Evolutionary conservation across 2,113 vertebrate genomes (phyloP).

Genomic region (Osmerus mordax): DNA sequence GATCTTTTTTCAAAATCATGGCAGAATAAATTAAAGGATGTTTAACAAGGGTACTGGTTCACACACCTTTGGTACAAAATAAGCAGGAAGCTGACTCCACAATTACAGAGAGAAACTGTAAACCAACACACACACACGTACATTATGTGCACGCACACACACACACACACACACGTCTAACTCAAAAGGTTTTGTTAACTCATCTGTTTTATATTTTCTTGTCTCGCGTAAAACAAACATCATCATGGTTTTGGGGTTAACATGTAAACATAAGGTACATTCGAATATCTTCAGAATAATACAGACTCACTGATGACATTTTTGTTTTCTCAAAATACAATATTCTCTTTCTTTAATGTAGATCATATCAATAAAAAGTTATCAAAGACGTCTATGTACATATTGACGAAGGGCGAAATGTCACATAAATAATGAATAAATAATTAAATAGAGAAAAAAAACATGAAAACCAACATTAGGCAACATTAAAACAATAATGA

Average conservation of each 20-base stretch:
- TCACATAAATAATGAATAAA: slow-evolving; percentile 46
- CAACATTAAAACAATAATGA: slow-evolving; percentile 25
- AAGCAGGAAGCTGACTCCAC: background rate
- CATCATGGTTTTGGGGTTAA: slow-evolving; percentile 57
- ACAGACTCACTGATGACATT: slow-evolving; percentile 33
- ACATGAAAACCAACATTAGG: slow-evolving; percentile 19
- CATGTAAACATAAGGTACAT: slow-evolving; percentile 72
- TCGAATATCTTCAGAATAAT: slow-evolving; percentile 69
- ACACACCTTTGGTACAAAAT: slow-evolving; percentile 29
- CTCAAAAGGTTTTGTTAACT: slow-evolving; percentile 36
- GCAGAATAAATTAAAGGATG: slow-evolving; percentile 54
- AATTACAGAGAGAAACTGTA: slow-evolving; percentile 12
- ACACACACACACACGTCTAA: slow-evolving; percentile 3
- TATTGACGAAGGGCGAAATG: slow-evolving; percentile 32
- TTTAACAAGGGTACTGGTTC: slow-evolving; percentile 46
- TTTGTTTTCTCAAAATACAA: slow-evolving; percentile 68
- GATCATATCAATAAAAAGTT: slow-evolving; percentile 47
- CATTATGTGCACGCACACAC: slow-evolving; percentile 21
- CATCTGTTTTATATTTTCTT: slow-evolving; percentile 48
- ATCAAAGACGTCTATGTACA: slow-evolving; percentile 60
- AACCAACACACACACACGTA: slow-evolving; percentile 25
- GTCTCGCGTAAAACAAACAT: slow-evolving; percentile 49
- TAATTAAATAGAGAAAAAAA: slow-evolving; percentile 44
- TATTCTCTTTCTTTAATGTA: slow-evolving; percentile 36
- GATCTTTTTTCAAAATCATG: slow-evolving; percentile 53